phyloP scores from a whole-genome alignment of 2,888 invertebrate genomes.

The Thumatha senex region DNA sequence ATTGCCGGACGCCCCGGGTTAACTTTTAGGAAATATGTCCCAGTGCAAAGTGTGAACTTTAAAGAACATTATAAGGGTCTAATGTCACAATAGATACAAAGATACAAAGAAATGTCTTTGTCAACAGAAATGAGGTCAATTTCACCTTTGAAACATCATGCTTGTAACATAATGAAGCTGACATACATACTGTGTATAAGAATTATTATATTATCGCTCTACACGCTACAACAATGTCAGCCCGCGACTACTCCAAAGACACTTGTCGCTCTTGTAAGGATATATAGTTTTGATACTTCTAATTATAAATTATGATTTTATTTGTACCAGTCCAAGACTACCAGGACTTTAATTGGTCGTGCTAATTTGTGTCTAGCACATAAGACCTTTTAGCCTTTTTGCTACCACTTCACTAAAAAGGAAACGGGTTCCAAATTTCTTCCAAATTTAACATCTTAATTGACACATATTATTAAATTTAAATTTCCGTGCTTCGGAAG shows the following conservation, averaged over 20 bases:
- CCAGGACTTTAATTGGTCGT: no score
- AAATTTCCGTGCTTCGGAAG: no score
- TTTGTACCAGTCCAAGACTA: no score
- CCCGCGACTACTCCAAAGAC: conserved; percentile 60
- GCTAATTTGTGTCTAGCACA: no score
- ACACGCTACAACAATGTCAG: conserved; percentile 67
- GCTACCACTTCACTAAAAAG: no score
- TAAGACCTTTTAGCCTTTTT: no score
- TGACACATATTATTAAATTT: no score
- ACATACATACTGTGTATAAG: conserved; percentile 41
- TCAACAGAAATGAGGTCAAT: conserved; percentile 27
- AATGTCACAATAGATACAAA: neutral
- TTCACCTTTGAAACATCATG: conserved; percentile 19
- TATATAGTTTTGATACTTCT: conserved; percentile 52
- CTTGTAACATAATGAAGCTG: conserved; percentile 46
- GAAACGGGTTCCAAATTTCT: no score
- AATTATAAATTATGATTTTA: neutral
- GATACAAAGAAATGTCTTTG: conserved; percentile 5
- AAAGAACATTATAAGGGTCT: neutral
- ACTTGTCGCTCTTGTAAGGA: conserved; percentile 56
- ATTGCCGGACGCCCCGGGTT: no score
- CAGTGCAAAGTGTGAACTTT: neutral
- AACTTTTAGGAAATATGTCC: no score
- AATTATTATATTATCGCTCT: conserved; percentile 63
- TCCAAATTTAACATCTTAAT: no score